Percentiles rank a stretch among this genome's conserved stretches.
These are phyloP conservation scores for Stegostoma tigrinum DNA, from an alignment of 2,113 vertebrate genomes.

Conservation along the genomic window DNA sequence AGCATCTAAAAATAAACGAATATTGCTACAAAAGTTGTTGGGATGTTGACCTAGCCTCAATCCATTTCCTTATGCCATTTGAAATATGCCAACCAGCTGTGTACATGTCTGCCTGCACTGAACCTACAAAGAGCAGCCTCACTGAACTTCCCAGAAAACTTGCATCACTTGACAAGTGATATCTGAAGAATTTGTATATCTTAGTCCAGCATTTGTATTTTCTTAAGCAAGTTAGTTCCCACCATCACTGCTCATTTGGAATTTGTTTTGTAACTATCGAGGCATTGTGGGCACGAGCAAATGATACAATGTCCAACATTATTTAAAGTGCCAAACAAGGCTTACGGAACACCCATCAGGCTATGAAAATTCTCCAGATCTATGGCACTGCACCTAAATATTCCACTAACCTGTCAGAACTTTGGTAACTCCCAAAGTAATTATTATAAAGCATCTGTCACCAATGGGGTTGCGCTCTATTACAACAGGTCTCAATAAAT, in stretches of 20 bases:
- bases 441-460: background rate
- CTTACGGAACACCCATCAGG: background rate
- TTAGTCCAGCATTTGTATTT: conserved; percentile 12
- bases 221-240: background rate
- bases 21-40: background rate
- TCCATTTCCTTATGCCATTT: conserved; percentile 17
- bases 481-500: background rate
- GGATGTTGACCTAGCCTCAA: conserved; percentile 5
- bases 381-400: background rate
- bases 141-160: background rate
- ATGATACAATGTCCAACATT: background rate
- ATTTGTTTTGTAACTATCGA: background rate
- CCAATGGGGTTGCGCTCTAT: background rate
- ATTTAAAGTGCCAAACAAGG: background rate
- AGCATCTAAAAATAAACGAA: conserved; percentile 26
- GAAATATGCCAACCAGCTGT: conserved; percentile 29
- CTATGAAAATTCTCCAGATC: background rate
- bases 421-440: background rate
- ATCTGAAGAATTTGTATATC: background rate
- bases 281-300: background rate
- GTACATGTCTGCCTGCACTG: background rate
- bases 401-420: background rate
- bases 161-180: background rate
- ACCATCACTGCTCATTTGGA: background rate
- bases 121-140: background rate